phyloP scores from a whole-genome alignment of 2,888 invertebrate genomes.

The Seira sanloemensis region DNA sequence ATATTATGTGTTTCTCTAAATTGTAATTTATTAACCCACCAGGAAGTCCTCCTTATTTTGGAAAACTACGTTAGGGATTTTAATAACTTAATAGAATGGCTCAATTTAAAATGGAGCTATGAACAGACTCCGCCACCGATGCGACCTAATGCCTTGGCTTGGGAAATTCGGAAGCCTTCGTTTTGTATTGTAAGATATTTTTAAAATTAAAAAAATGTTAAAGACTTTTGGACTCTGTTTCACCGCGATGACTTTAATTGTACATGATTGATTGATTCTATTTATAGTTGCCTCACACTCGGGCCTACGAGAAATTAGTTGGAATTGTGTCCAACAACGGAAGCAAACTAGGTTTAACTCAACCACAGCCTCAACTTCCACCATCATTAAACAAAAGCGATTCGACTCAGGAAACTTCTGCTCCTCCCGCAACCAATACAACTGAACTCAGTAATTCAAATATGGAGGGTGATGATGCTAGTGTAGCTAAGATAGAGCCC shows the following conservation, averaged over 20 bases:
- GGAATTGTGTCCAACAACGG: conserved; percentile 12
- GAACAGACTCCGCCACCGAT: conserved; percentile 91
- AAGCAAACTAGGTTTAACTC: background rate
- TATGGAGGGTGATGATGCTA: background rate
- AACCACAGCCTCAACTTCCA: background rate
- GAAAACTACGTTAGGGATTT: conserved; percentile 97
- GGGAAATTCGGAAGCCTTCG: conserved; percentile 96
- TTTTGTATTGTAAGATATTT: conserved; percentile 77
- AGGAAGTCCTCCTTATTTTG: conserved; percentile 95
- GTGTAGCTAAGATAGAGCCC: background rate
- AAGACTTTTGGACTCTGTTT: too few species aligned
- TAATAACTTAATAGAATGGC: conserved; percentile 94
- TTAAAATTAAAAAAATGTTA: too few species aligned
- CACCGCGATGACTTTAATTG: too few species aligned
- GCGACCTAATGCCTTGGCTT: conserved; percentile 92
- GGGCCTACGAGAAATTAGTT: conserved; percentile 28
- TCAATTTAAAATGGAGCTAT: conserved; percentile 94
- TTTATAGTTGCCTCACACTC: conserved; percentile 38
- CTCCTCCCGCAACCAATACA: background rate
- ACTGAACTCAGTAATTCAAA: background rate
- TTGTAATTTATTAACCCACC: conserved; percentile 39
- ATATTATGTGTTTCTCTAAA: conserved; percentile 6
- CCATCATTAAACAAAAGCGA: background rate
- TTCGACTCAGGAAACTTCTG: background rate
- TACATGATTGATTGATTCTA: too few species aligned